phyloP scores from a whole-genome alignment of 2,113 vertebrate genomes.

The Albula glossodonta region DNA sequence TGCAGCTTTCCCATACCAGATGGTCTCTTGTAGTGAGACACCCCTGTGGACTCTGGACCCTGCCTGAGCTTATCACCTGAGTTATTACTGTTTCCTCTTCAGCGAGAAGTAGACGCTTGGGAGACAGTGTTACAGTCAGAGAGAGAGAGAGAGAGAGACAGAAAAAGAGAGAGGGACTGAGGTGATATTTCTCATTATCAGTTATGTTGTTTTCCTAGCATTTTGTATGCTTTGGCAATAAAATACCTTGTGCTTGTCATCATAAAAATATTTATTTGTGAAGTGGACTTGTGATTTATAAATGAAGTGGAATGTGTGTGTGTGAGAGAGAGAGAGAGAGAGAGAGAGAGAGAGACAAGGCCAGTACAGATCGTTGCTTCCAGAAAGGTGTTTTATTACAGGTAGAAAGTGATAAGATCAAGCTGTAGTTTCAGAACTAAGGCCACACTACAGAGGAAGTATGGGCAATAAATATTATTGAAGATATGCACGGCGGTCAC shows the following conservation, averaged over 20 bases:
- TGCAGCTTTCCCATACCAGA: background rate
- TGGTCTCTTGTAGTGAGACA: background rate
- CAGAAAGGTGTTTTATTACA: background rate
- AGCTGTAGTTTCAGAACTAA: background rate
- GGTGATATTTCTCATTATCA: no score
- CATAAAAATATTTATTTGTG: background rate
- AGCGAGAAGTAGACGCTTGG: background rate
- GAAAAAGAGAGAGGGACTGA: no score
- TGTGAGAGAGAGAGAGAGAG: no score
- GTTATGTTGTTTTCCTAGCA: background rate
- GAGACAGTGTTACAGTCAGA: background rate
- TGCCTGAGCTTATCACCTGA: background rate
- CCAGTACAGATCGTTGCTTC: background rate
- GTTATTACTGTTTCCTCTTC: background rate
- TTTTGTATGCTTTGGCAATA: background rate
- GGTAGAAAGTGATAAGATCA: background rate
- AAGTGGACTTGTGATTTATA: no score
- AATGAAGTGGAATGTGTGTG: no score
- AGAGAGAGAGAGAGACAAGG: background rate
- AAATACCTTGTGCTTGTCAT: background rate
- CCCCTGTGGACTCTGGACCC: background rate
- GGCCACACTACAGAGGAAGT: background rate
- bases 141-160: background rate
- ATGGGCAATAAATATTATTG: no score
- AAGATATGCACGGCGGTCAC: background rate